Percentiles rank a stretch among this genome's conserved stretches.
phyloP scores from a whole-genome alignment of 30 jellyfish, hydroid and myxozoan genomes.

The Sanderia malayensis region DNA sequence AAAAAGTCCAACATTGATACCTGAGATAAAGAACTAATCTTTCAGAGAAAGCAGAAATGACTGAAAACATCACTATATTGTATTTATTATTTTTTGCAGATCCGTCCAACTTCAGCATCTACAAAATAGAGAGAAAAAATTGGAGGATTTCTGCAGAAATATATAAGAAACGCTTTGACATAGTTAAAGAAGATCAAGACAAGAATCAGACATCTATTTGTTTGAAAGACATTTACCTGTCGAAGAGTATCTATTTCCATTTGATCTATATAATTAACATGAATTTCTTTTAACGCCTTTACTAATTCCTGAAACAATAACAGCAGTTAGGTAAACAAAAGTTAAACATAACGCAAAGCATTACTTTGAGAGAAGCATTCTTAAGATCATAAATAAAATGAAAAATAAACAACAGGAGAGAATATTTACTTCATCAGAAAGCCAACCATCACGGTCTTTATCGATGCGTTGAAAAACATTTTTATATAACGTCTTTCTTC shows the following conservation, averaged over 20 bases:
- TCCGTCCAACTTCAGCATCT: slow-evolving; percentile 39
- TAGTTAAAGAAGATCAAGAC: too few relatives aligned
- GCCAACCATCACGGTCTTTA: slow-evolving; percentile 59
- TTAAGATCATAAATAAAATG: too few relatives aligned
- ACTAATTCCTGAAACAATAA: slow-evolving; percentile 25
- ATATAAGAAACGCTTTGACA: too few relatives aligned
- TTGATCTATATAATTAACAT: slow-evolving; percentile 41
- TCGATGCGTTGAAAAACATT: slow-evolving; percentile 26
- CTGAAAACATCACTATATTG: slow-evolving; percentile 42
- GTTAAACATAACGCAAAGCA: too few relatives aligned
- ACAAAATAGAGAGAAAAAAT: not conserved
- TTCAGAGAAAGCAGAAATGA: slow-evolving; percentile 52
- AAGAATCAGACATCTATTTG: too few relatives aligned
- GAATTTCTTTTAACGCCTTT: slow-evolving; percentile 42
- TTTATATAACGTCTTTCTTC: slow-evolving; percentile 34
- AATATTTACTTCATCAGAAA: slow-evolving; percentile 37
- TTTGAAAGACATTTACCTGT: too few relatives aligned
- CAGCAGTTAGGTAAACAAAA: not conserved
- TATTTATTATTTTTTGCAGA: slow-evolving; percentile 14
- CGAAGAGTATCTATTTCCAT: slow-evolving; percentile 19
- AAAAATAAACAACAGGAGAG: too few relatives aligned
- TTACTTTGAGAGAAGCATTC: too few relatives aligned
- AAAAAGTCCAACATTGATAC: not conserved
- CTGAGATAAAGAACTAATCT: slow-evolving; percentile 39
- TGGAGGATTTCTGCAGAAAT: too few relatives aligned